phyloP scores from a whole-genome alignment of 2,888 invertebrate genomes.

The Arge pagana region DNA sequence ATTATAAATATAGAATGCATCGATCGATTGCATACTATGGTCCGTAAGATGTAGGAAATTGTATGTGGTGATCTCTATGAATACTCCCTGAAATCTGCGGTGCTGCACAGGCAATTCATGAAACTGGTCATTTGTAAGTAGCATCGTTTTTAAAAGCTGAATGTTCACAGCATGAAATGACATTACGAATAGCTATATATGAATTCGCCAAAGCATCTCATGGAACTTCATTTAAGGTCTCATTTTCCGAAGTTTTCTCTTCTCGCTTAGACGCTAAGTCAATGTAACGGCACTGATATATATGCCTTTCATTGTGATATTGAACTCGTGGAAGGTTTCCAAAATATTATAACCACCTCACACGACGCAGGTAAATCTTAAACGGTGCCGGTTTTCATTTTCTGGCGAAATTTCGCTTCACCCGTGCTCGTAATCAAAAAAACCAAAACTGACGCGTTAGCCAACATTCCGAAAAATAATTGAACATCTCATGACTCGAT shows the following conservation, averaged over 20 bases:
- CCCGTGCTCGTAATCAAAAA: too few relatives aligned
- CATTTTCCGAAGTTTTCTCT: conserved; percentile 29
- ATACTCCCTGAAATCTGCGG: too few relatives aligned
- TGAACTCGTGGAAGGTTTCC: conserved; percentile 29
- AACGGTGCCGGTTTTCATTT: too few relatives aligned
- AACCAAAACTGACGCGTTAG: too few relatives aligned
- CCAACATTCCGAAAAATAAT: conserved; percentile 30
- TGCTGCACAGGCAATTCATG: too few relatives aligned
- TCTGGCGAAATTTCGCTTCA: too few relatives aligned
- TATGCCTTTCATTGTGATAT: conserved; percentile 52
- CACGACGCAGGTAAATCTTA: too few relatives aligned
- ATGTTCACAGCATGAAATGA: too few relatives aligned
- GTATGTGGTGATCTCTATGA: conserved; percentile 4
- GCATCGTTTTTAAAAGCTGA: too few relatives aligned
- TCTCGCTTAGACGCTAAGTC: conserved; percentile 37
- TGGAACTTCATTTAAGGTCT: conserved; percentile 25
- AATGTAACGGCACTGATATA: conserved; percentile 48
- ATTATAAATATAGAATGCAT: conserved; percentile 9
- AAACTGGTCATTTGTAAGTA: too few relatives aligned
- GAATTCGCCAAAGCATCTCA: conserved; percentile 5
- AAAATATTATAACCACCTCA: too few relatives aligned
- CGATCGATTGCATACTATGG: conserved; percentile 1
- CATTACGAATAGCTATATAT: too few relatives aligned
- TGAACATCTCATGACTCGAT: not conserved
- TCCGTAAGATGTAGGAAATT: not conserved